A percentile compares a stretch with the other conserved stretches of the same genome.
Conservation (phyloP, 1,140 invertebrate genomes). For the Drosophila lacertosa region DNA sequence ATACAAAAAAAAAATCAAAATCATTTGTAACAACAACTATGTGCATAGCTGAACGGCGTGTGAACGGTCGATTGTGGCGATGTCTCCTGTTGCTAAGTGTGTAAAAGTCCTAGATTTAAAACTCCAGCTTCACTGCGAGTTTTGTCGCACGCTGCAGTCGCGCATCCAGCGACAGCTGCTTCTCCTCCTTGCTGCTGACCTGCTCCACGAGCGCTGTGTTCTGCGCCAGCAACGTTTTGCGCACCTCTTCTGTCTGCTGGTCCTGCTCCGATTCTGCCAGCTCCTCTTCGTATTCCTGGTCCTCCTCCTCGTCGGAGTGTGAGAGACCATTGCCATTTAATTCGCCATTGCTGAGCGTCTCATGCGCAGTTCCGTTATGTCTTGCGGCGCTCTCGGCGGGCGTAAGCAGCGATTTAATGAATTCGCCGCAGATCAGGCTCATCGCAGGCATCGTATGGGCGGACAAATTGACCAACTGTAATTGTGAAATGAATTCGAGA, state of each 20-base stretch:
- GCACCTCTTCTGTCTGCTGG: constrained; percentile 3
- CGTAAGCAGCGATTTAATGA: constrained; percentile 84
- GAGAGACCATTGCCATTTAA: constrained; percentile 61
- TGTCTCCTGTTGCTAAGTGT: background rate
- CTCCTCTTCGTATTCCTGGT: constrained; percentile 10
- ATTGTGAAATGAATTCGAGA: constrained; percentile 51
- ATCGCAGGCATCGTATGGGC: constrained; percentile 85
- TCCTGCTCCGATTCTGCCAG: background rate
- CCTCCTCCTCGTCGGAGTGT: constrained; percentile 40
- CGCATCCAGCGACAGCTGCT: constrained; percentile 40
- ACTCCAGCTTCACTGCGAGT: constrained; percentile 35
- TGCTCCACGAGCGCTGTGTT: constrained; percentile 48
- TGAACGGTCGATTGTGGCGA: background rate
- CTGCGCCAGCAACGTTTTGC: constrained; percentile 53
- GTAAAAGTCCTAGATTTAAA: constrained; percentile 44
- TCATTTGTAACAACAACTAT: constrained; percentile 38
- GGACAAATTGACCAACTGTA: constrained; percentile 85
- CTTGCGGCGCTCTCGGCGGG: constrained; percentile 51
- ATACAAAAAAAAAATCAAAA: constrained; percentile 21
- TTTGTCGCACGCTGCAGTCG: constrained; percentile 42
- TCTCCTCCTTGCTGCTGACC: background rate
- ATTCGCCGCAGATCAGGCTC: constrained; percentile 85
- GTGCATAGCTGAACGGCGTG: constrained; percentile 7
- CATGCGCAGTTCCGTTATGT: constrained; percentile 9
- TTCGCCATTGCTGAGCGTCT: constrained; percentile 49